These are phyloP conservation scores for Embiotoca jacksoni DNA, from an alignment of 2,113 vertebrate species.

Conservation along the genomic window DNA sequence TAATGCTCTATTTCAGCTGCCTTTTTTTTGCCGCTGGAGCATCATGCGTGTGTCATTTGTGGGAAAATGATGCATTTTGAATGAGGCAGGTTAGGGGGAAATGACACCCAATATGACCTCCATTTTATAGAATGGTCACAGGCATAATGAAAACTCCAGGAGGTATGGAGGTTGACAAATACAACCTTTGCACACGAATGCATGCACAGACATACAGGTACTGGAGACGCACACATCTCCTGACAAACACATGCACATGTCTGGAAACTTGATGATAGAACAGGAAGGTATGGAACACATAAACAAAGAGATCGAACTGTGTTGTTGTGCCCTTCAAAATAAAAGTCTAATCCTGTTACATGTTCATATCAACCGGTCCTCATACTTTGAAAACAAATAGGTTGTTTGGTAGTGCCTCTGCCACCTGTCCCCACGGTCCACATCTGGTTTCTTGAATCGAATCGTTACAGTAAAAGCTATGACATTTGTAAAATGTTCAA, in stretches of 20 bases:
- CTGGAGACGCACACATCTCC: background rate
- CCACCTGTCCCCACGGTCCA: background rate
- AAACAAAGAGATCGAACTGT: background rate
- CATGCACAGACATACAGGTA: slow-evolving; percentile 2
- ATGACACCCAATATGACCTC: slow-evolving; percentile 80
- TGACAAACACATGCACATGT: background rate
- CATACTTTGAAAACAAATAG: background rate
- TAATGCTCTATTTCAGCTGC: slow-evolving; percentile 24
- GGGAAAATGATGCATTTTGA: slow-evolving; percentile 80
- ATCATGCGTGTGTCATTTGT: slow-evolving; percentile 75
- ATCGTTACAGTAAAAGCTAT: background rate
- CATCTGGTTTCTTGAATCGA: background rate
- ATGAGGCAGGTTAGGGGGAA: slow-evolving; percentile 78
- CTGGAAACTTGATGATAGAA: background rate
- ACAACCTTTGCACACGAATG: slow-evolving; percentile 26
- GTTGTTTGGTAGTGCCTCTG: background rate
- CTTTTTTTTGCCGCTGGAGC: slow-evolving; percentile 46
- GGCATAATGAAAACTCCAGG: slow-evolving; percentile 84
- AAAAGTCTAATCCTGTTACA: background rate
- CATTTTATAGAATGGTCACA: slow-evolving; percentile 81
- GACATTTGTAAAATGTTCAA: slow-evolving; percentile 32
- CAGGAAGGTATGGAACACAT: background rate
- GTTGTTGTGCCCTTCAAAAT: background rate
- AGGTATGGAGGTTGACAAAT: slow-evolving; percentile 69
- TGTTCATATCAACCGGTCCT: background rate